Base-by-base conservation (phyloP, 2,888 invertebrate genomes). In the Epinotia brunnichana region DNA sequence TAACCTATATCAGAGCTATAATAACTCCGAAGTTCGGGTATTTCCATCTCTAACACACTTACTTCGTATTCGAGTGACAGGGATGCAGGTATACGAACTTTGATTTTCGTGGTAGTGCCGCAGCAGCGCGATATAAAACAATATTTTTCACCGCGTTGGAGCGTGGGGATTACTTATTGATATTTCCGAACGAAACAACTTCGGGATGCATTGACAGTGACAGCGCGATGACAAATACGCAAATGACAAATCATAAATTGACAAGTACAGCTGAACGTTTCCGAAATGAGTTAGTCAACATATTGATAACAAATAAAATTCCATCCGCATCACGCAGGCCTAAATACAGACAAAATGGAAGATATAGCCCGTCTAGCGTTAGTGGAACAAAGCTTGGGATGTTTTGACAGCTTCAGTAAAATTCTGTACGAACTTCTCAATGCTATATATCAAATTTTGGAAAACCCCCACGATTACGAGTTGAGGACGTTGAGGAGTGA, bases 361-460 rank as follows among this genome's bases (percentile, higher is more conserved):
- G 90, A 91, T 75, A 90, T 88, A 85, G 92, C 93, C 54, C 88
- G 92, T 68, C 83, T 93, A 63, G 93, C 92, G 75, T 78, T 90
- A 51, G 83, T 93, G n/a, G 93, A 93, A 80, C 88, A 89, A 79
- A 83, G 82, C 75, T 77, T 91, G 29, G 78, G 83, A 69, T 85
- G 90, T 73, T 70, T 76, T 19, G 83, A 87, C 73, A 84, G 83
- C 74, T 93, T 87, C 75, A 83, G 80, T 77, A 86, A 84, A 83
- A 78, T 91, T 74, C 79, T 93, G 10, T 80, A 83, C 59, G 87
- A 89, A 84, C 84, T 93, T 75, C 79, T 89, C 74, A 79, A 81
- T 61, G 79, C 82, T 35, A 87, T 92, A 61, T 83, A 79, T 72
- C 70, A 82, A 77, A 91, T 92, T 83, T 84, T 93, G 76, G 88